These are phyloP conservation scores for Anarhynchus alexandrinus DNA, from an alignment of 2,113 vertebrate genomes.

Conservation along the genomic window DNA sequence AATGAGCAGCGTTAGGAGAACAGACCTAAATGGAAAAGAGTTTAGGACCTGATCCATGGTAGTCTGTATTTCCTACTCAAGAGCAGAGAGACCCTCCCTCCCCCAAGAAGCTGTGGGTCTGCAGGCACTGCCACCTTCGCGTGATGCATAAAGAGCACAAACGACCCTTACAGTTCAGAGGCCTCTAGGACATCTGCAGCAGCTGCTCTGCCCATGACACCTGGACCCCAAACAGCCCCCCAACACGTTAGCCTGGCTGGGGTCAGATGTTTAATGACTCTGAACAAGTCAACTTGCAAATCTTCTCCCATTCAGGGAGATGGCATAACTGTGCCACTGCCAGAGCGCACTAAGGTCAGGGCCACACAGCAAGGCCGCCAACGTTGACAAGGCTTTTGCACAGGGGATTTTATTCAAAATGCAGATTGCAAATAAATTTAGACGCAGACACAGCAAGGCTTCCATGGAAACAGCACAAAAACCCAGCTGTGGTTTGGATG, in stretches of 20 bases:
- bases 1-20: background rate
- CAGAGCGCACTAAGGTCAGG: background rate
- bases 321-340: background rate
- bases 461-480: constrained; percentile 13
- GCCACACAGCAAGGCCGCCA: background rate
- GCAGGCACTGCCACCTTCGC: background rate
- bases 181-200: background rate
- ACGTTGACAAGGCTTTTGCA: background rate
- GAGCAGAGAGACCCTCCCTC: background rate
- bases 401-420: background rate
- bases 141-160: fast-evolving
- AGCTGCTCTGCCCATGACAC: background rate
- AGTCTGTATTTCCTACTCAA: background rate
- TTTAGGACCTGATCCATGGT: background rate
- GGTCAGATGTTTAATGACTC: background rate
- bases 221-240: background rate
- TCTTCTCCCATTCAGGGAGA: background rate
- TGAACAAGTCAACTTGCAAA: background rate
- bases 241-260: background rate
- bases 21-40: background rate
- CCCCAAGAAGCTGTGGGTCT: background rate
- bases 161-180: background rate
- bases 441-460: background rate
- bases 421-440: constrained; percentile 17
- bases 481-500: constrained; percentile 16